Evolutionary conservation across 2,888 invertebrate genomes (phyloP).

Genomic region (Hoplodrina ambigua): DNA sequence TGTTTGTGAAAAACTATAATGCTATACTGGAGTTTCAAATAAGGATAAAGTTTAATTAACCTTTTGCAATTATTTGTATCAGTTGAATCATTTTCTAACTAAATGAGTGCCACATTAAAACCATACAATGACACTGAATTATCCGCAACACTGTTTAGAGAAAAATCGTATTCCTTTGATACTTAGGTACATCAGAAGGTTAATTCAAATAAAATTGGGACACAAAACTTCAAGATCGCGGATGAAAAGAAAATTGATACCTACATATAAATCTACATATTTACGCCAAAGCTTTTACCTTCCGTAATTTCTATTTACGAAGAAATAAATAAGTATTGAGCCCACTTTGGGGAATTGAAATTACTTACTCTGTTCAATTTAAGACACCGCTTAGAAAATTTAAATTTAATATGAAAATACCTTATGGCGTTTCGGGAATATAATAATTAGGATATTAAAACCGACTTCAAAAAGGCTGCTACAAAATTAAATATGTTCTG

Average conservation of each 20-base stretch:
- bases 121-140: background rate
- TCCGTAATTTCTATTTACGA: constrained; percentile 40
- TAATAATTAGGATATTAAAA: background rate
- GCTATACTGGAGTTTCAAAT: too few relatives aligned
- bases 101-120: too few relatives aligned
- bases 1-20: too few relatives aligned
- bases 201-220: constrained; percentile 21
- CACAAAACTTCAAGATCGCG: constrained; percentile 22
- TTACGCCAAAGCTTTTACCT: constrained; percentile 40
- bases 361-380: constrained; percentile 34
- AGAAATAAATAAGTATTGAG: constrained; percentile 51
- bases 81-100: too few relatives aligned
- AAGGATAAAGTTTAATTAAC: background rate
- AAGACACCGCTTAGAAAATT: constrained; percentile 28
- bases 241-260: constrained; percentile 45
- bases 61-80: background rate
- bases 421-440: background rate
- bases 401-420: constrained; percentile 18
- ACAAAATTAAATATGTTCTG: background rate
- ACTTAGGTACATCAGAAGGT: background rate
- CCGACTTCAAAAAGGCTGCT: background rate
- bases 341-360: constrained; percentile 49
- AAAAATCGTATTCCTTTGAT: background rate
- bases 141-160: background rate
- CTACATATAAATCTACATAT: constrained; percentile 51